A percentile compares a stretch with the other conserved stretches of the same genome.
Evolutionary conservation across 2,888 invertebrate species (phyloP).

Genomic region (Phyto melanocephala): DNA sequence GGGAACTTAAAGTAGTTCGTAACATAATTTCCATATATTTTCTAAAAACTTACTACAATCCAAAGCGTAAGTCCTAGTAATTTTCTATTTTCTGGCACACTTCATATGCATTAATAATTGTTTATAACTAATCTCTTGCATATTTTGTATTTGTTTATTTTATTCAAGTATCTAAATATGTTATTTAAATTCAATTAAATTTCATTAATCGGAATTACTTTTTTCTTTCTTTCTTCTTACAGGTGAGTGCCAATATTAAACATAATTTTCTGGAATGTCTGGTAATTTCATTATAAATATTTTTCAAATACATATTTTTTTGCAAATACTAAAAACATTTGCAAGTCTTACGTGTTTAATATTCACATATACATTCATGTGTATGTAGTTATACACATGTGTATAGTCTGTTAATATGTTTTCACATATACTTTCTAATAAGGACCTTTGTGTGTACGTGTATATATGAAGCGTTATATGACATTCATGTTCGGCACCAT

Average conservation of each 20-base stretch:
- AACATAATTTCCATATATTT: too few species aligned
- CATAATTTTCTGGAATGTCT: background rate
- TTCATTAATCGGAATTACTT: constrained; percentile 10
- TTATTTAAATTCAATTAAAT: constrained; percentile 20
- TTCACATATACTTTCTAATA: background rate
- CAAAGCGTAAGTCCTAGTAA: too few species aligned
- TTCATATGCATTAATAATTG: too few species aligned
- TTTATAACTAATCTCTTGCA: too few species aligned
- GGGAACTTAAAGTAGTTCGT: too few species aligned
- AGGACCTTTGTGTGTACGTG: background rate
- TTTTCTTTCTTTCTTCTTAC: background rate
- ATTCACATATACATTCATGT: background rate
- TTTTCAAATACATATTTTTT: background rate
- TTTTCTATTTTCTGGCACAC: too few species aligned
- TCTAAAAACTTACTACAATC: too few species aligned
- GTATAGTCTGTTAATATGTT: background rate
- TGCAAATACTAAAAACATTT: background rate
- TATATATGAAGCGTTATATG: background rate
- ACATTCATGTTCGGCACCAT: constrained; percentile 38
- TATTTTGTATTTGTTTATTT: too few species aligned
- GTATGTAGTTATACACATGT: too few species aligned
- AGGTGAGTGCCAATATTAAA: background rate
- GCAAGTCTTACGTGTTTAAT: constrained; percentile 22
- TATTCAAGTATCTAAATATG: too few species aligned
- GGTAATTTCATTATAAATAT: constrained; percentile 48